These are phyloP conservation scores for Parnassius mnemosyne DNA, from an alignment of 2,888 invertebrate species.

Conservation along the genomic window DNA sequence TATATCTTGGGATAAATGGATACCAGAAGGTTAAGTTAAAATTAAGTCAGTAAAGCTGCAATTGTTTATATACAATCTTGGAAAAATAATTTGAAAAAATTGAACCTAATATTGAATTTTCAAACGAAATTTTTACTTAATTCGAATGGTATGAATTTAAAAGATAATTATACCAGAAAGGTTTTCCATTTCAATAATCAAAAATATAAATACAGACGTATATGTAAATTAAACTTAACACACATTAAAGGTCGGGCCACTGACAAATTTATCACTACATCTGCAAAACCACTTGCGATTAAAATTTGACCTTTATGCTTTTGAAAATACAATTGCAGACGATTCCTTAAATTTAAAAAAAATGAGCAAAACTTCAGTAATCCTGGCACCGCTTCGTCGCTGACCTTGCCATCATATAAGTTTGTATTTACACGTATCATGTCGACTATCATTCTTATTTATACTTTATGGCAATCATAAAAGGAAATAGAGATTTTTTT, in stretches of 20 bases:
- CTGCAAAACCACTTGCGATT: too few species aligned
- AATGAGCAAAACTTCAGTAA: slow-evolving; percentile 7
- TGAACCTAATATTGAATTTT: too few species aligned
- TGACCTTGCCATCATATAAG: slow-evolving; percentile 20
- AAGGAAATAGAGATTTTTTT: neutral
- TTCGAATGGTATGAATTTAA: too few species aligned
- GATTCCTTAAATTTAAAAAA: neutral
- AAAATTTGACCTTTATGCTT: neutral
- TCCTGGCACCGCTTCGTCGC: slow-evolving; percentile 16
- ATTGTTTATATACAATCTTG: too few species aligned
- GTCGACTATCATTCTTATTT: slow-evolving; percentile 5
- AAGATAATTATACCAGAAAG: too few species aligned
- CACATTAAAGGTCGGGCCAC: slow-evolving; percentile 16
- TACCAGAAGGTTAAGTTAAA: too few species aligned
- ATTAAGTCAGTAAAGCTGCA: too few species aligned
- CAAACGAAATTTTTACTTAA: too few species aligned
- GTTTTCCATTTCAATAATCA: too few species aligned
- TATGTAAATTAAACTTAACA: slow-evolving; percentile 14
- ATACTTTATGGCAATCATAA: neutral
- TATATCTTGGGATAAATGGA: too few species aligned
- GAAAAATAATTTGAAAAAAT: too few species aligned
- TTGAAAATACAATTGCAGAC: neutral
- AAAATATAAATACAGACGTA: slow-evolving; percentile 3
- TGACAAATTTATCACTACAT: neutral
- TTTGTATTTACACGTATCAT: slow-evolving; percentile 21